Conservation (phyloP, 2,888 invertebrate genomes). For the Macropis europaea region DNA sequence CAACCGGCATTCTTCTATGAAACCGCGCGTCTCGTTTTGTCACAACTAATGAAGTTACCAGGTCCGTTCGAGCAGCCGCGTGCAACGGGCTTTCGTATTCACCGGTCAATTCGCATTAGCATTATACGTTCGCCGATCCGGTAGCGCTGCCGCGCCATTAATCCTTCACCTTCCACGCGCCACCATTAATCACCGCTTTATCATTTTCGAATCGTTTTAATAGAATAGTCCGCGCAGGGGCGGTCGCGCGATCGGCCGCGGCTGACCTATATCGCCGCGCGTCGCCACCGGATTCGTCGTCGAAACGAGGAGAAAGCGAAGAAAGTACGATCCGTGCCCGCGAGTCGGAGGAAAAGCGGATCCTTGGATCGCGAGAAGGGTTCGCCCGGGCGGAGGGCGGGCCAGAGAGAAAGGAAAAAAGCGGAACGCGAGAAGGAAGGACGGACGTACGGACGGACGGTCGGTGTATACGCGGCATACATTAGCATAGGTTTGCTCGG, state of each 20-base stretch:
- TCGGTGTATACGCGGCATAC: slow-evolving; percentile 62
- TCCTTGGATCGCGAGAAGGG: too few species aligned
- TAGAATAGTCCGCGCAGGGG: slow-evolving; percentile 35
- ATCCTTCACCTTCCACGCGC: slow-evolving; percentile 57
- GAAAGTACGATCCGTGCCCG: not conserved
- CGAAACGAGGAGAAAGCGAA: not conserved
- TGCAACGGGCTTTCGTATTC: slow-evolving; percentile 62
- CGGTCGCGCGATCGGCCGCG: not conserved
- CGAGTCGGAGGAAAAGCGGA: slow-evolving; percentile 30
- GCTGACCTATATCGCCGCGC: not conserved
- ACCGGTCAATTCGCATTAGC: slow-evolving; percentile 64
- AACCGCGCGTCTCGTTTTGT: slow-evolving; percentile 61
- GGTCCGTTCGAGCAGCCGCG: slow-evolving; percentile 47
- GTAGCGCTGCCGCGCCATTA: slow-evolving; percentile 52
- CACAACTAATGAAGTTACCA: slow-evolving; percentile 62
- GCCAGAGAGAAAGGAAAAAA: not conserved
- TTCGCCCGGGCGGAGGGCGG: not conserved
- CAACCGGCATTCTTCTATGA: slow-evolving; percentile 58
- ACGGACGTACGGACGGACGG: slow-evolving; percentile 16
- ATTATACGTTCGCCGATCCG: slow-evolving; percentile 63
- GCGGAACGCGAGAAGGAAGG: slow-evolving; percentile 17
- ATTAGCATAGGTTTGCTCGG: slow-evolving; percentile 70
- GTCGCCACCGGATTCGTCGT: not conserved
- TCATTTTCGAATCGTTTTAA: slow-evolving; percentile 63
- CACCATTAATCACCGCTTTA: slow-evolving; percentile 63